A percentile compares a stretch with the other conserved stretches of the same genome.
phyloP scores from a whole-genome alignment of 2,113 vertebrate species.

The Ammodytes marinus region DNA sequence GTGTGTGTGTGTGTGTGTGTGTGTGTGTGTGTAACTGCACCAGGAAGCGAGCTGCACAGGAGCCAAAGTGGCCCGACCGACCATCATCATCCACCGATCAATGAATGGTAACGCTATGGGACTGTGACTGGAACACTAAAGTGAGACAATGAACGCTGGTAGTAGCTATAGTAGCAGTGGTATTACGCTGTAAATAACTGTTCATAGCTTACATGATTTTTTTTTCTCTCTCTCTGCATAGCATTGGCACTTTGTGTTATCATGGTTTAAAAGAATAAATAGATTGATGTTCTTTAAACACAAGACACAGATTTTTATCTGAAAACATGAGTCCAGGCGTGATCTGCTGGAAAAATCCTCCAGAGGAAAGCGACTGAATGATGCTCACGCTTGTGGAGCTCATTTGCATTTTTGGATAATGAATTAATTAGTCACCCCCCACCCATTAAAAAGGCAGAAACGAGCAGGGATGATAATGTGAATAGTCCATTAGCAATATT shows the following conservation, averaged over 20 bases:
- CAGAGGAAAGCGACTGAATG: conserved; percentile 51
- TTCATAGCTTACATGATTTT: conserved; percentile 2
- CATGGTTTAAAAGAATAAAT: background rate
- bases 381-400: conserved; percentile 63
- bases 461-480: conserved; percentile 65
- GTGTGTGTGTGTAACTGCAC: conserved; percentile 63
- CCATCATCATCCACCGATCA: conserved; percentile 67
- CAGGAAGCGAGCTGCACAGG: conserved; percentile 78
- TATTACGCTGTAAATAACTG: conserved; percentile 36
- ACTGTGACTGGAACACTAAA: conserved; percentile 80
- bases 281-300: conserved; percentile 5
- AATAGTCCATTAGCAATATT: conserved; percentile 71
- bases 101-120: conserved; percentile 72
- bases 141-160: conserved; percentile 66
- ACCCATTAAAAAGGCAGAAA: conserved; percentile 75
- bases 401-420: conserved; percentile 86
- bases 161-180: background rate
- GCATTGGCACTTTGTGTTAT: background rate
- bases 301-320: conserved; percentile 28
- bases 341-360: conserved; percentile 39
- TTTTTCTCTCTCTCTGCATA: background rate
- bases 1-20: conserved; percentile 80
- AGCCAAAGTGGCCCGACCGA: conserved; percentile 69
- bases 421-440: conserved; percentile 83
- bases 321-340: conserved; percentile 37